These are phyloP conservation scores for Psilanteris sp. DNA, from an alignment of 1,140 invertebrate genomes.

Conservation along the genomic window DNA sequence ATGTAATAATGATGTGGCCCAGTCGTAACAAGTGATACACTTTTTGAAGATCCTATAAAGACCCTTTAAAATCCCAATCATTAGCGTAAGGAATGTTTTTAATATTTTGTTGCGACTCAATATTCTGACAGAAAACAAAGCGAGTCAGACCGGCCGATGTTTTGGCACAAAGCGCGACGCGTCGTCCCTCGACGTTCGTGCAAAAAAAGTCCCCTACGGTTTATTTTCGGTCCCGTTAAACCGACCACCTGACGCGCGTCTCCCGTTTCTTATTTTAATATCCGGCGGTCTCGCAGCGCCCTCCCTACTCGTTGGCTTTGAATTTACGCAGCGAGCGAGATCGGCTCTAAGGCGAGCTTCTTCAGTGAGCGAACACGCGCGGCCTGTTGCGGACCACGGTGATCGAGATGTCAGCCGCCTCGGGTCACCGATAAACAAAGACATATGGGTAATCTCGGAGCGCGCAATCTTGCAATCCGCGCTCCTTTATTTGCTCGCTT, in stretches of 20 bases:
- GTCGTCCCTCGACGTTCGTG: conserved; percentile 1
- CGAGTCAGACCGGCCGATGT: too few relatives aligned
- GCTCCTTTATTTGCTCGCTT: too few relatives aligned
- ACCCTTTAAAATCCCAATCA: too few relatives aligned
- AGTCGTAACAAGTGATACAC: too few relatives aligned
- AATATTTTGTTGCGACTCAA: too few relatives aligned
- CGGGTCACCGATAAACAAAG: conserved; percentile 39
- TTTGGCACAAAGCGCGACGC: too few relatives aligned
- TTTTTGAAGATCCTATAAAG: too few relatives aligned
- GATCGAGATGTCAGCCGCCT: conserved; percentile 2
- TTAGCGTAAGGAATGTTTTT: too few relatives aligned
- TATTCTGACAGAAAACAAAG: too few relatives aligned
- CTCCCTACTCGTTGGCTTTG: conserved; percentile 14
- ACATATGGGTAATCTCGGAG: conserved; percentile 36
- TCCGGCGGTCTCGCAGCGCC: conserved; percentile 24
- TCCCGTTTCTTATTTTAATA: conserved; percentile 65
- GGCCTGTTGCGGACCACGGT: background rate
- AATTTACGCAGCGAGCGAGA: conserved; percentile 53
- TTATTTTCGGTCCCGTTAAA: conserved; percentile 54
- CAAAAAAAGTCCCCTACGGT: conserved; percentile 11
- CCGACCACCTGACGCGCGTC: conserved; percentile 63
- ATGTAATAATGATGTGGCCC: too few relatives aligned
- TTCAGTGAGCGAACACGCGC: conserved; percentile 56
- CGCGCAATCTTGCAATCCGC: background rate
- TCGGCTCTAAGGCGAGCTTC: conserved; percentile 63